phyloP scores from a whole-genome alignment of 2,888 invertebrate genomes.

The Oithona nana region DNA sequence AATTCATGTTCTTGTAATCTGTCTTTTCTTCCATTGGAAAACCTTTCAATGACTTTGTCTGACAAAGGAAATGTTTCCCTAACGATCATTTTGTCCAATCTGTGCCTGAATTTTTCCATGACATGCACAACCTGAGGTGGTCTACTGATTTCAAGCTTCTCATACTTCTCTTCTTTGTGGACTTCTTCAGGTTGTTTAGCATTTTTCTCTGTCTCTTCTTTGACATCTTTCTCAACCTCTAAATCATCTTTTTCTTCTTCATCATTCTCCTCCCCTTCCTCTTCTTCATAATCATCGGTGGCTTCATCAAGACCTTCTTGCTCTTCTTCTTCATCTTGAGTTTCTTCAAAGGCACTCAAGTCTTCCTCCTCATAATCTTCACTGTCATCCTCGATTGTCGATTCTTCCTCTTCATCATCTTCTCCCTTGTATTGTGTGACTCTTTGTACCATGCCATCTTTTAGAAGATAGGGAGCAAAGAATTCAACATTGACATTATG shows the following conservation, averaged over 20 bases:
- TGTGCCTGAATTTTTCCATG: constrained; percentile 3
- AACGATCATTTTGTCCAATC: neutral
- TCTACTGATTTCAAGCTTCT: neutral
- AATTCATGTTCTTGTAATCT: neutral
- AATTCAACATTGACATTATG: constrained; percentile 8
- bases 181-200: neutral
- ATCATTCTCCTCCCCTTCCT: neutral
- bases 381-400: neutral
- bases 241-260: neutral
- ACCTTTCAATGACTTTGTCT: constrained; percentile 5
- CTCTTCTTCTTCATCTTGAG: neutral
- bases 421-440: neutral
- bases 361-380: neutral
- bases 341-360: neutral
- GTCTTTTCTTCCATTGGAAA: constrained; percentile 2
- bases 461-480: constrained; percentile 15
- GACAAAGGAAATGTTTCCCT: constrained; percentile 5
- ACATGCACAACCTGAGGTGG: neutral
- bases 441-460: constrained; percentile 13
- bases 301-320: neutral
- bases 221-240: neutral
- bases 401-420: neutral
- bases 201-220: neutral
- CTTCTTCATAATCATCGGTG: neutral
- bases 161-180: neutral